Evolutionary conservation across 2,797 vertebrate genomes (phyloP).

Genomic region (Xyrichtys novacula): DNA sequence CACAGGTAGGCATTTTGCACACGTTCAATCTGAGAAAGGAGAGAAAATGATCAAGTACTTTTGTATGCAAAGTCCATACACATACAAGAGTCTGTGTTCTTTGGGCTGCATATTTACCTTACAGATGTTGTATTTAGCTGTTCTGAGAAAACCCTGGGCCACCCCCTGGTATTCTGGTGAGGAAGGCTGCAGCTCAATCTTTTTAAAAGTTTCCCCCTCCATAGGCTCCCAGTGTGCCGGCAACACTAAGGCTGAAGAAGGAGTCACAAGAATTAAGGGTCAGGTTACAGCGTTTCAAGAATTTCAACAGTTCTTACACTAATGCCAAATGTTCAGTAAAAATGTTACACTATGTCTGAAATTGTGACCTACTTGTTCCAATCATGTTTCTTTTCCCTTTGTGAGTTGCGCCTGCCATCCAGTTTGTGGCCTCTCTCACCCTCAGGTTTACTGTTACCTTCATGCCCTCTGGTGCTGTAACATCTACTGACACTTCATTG

Average conservation of each 20-base stretch:
- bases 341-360: neutral
- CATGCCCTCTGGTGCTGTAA: neutral
- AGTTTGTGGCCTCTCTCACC: constrained; percentile 38
- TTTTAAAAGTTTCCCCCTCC: constrained; percentile 42
- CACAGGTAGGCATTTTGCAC: constrained; percentile 74
- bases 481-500: neutral
- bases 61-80: neutral
- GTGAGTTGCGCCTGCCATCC: constrained; percentile 29
- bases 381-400: constrained; percentile 55
- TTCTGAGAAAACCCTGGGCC: constrained; percentile 50
- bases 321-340: neutral
- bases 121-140: constrained; percentile 48
- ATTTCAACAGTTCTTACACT: neutral
- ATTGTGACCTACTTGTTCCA: constrained; percentile 13
- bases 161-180: constrained; percentile 35
- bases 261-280: neutral
- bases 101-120: constrained; percentile 51
- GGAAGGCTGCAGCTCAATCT: constrained; percentile 35
- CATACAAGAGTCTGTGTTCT: neutral
- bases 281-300: too few species aligned
- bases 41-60: neutral
- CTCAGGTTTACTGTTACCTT: constrained; percentile 43
- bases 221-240: constrained; percentile 67
- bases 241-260: constrained; percentile 27
- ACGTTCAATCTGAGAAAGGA: constrained; percentile 74